phyloP scores from a whole-genome alignment of 2,113 vertebrate species.

The Ictidomys tridecemlineatus region DNA sequence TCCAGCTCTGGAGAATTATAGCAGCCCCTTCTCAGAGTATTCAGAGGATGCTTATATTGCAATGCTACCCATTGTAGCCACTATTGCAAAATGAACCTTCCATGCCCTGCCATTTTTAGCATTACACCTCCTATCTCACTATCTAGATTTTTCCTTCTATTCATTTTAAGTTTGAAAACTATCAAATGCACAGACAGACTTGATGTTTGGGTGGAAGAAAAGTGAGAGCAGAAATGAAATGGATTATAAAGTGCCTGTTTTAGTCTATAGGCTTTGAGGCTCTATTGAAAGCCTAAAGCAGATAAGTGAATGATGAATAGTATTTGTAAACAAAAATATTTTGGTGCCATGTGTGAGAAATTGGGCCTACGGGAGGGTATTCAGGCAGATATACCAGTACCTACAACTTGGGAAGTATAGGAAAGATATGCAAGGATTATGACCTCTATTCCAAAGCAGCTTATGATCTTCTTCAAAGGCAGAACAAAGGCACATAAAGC shows the following conservation, averaged over 20 bases:
- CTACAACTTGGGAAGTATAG: background rate
- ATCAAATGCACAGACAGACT: no score
- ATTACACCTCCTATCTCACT: background rate
- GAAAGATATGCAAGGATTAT: background rate
- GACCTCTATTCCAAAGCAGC: background rate
- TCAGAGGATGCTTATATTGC: background rate
- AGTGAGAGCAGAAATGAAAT: background rate
- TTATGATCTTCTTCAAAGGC: background rate
- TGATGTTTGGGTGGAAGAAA: background rate
- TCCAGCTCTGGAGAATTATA: background rate
- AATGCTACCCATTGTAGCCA: no score
- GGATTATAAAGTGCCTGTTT: background rate
- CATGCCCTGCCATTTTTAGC: fast-evolving
- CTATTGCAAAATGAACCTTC: no score
- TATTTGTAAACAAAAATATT: background rate
- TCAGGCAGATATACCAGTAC: background rate
- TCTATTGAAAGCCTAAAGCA: background rate
- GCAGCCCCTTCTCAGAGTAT: no score
- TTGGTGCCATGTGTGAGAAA: background rate
- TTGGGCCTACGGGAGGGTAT: fast-evolving
- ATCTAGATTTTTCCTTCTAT: background rate
- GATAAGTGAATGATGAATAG: background rate
- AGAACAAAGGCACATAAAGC: background rate
- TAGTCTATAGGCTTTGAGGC: background rate
- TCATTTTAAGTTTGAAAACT: background rate